These are phyloP conservation scores for Aspidoscelis tigris DNA, from an alignment of 2,113 vertebrate genomes.

Conservation along the genomic window DNA sequence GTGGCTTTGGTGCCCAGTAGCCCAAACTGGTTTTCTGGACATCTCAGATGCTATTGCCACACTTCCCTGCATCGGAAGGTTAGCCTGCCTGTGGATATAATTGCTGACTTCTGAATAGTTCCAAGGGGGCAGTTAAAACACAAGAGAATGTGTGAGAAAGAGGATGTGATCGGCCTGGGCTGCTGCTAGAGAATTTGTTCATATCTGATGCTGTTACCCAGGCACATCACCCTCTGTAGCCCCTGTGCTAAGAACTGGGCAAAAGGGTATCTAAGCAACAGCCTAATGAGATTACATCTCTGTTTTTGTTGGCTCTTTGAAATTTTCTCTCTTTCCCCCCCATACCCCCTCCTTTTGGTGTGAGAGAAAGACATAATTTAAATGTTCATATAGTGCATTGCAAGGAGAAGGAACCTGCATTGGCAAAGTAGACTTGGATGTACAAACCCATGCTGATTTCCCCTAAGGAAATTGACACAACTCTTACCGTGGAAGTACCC, in stretches of 20 bases:
- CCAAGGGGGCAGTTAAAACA: not conserved
- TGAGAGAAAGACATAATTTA: not conserved
- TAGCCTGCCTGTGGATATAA: not conserved
- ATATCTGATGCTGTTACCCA: not conserved
- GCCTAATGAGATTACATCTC: conserved; percentile 15
- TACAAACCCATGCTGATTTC: too few relatives aligned
- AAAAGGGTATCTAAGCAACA: conserved; percentile 33
- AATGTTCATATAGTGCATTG: too few relatives aligned
- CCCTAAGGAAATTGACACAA: not conserved
- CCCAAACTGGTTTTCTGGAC: not conserved
- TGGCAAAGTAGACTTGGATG: not conserved
- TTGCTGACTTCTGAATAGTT: not conserved
- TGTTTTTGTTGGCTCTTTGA: conserved; percentile 14
- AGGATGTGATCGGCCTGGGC: not conserved
- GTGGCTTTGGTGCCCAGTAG: too few relatives aligned
- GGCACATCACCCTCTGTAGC: not conserved
- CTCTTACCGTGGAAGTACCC: not conserved
- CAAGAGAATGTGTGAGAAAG: too few relatives aligned
- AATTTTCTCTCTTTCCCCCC: not conserved
- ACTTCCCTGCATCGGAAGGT: not conserved
- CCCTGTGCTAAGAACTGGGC: conserved; percentile 8
- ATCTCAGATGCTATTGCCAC: too few relatives aligned
- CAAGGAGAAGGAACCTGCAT: too few relatives aligned
- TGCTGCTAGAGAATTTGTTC: not conserved
- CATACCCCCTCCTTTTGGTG: not conserved